Percentiles rank a stretch among this genome's conserved stretches.
Evolutionary conservation across 2,113 vertebrate species (phyloP).

Genomic region (Malurus alboscapulatus): DNA sequence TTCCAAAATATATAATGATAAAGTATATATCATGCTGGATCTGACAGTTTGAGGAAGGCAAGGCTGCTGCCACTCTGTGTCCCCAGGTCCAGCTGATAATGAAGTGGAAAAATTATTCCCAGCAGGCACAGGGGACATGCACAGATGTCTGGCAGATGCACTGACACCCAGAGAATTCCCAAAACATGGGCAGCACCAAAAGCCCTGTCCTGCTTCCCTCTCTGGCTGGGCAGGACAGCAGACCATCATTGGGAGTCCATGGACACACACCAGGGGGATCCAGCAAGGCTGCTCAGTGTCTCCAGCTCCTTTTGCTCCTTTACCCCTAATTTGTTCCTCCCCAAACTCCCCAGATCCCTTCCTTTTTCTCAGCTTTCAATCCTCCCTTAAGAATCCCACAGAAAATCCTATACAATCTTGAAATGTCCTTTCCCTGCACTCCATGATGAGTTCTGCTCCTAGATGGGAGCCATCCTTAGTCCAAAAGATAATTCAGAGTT

Average conservation of each 20-base stretch:
- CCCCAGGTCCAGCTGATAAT: accelerated
- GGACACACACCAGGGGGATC: accelerated
- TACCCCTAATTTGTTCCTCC: neutral
- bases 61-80: neutral
- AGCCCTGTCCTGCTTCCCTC: neutral
- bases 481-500: neutral
- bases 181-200: neutral
- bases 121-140: neutral
- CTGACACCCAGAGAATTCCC: neutral
- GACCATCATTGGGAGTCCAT: accelerated
- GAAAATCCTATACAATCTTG: neutral
- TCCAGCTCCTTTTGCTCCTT: neutral
- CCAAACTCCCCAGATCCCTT: neutral
- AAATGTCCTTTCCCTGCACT: accelerated
- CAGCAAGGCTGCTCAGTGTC: neutral
- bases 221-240: neutral
- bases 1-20: neutral
- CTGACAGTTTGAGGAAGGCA: neutral
- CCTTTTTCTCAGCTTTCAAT: neutral
- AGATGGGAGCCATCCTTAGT: neutral
- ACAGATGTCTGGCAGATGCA: accelerated
- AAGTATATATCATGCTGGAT: neutral
- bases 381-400: neutral
- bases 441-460: accelerated
- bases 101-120: neutral